These are phyloP conservation scores for Campoplex capitator DNA, from an alignment of 2,888 invertebrate genomes.

Conservation along the genomic window DNA sequence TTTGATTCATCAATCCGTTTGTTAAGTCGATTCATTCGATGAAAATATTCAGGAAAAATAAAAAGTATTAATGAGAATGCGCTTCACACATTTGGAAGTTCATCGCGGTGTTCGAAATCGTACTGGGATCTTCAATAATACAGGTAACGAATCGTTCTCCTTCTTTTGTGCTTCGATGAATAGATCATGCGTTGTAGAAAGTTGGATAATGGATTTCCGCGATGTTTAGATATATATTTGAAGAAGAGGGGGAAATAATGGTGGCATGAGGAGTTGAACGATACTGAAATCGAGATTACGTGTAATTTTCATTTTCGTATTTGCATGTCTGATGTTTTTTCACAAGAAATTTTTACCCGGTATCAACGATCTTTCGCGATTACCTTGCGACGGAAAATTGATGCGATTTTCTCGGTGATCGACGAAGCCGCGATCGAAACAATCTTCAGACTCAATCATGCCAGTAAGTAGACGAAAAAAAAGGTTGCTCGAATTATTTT, in stretches of 20 bases:
- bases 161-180: background rate
- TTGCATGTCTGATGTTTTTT: slow-evolving; percentile 18
- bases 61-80: background rate
- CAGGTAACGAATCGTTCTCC: background rate
- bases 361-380: background rate
- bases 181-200: slow-evolving; percentile 7
- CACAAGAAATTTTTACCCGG: background rate
- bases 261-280: background rate
- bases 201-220: background rate
- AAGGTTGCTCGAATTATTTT: background rate
- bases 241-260: background rate
- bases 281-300: background rate
- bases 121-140: background rate
- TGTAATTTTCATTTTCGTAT: slow-evolving; percentile 2
- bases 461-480: slow-evolving; percentile 8
- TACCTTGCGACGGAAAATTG: background rate
- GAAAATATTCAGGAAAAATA: background rate
- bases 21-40: background rate
- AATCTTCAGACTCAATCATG: slow-evolving; percentile 7
- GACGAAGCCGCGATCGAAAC: background rate
- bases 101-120: background rate
- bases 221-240: background rate
- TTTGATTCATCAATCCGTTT: background rate
- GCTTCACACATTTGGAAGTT: background rate
- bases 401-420: background rate